Conservation (phyloP, 1,140 invertebrate species). For the Manduca sexta region DNA sequence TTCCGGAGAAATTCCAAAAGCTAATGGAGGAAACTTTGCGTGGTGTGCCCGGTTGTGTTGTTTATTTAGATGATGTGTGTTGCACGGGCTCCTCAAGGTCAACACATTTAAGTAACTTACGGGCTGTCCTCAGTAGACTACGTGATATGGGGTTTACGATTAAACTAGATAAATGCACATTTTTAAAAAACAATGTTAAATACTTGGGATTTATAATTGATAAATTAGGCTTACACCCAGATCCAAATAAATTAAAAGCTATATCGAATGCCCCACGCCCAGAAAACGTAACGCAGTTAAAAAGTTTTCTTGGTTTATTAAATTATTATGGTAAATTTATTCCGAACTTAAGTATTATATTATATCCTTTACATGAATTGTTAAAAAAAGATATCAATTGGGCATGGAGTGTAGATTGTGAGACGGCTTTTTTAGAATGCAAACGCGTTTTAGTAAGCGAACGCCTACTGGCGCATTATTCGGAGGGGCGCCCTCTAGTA, state of each 20-base stretch:
- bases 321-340: neutral
- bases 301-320: neutral
- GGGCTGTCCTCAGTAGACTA: conserved; percentile 15
- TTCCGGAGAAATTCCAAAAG: conserved; percentile 42
- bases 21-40: conserved; percentile 32
- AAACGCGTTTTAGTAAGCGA: neutral
- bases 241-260: conserved; percentile 10
- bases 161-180: conserved; percentile 29
- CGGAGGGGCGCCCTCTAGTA: neutral
- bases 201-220: conserved; percentile 25
- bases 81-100: conserved; percentile 16
- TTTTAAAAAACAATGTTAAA: conserved; percentile 31
- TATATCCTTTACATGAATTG: neutral
- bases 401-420: neutral
- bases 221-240: conserved; percentile 12
- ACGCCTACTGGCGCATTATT: neutral
- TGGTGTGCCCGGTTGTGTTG: conserved; percentile 14
- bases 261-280: neutral
- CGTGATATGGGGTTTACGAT: conserved; percentile 19
- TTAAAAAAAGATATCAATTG: neutral
- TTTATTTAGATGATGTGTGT: conserved; percentile 35
- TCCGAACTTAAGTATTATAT: neutral
- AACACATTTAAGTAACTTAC: conserved; percentile 21
- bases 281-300: neutral
- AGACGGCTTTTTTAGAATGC: neutral